Percentiles rank a stretch among this genome's conserved stretches.
Conservation (phyloP, 2,888 invertebrate species). For the Drosophila yooni region DNA sequence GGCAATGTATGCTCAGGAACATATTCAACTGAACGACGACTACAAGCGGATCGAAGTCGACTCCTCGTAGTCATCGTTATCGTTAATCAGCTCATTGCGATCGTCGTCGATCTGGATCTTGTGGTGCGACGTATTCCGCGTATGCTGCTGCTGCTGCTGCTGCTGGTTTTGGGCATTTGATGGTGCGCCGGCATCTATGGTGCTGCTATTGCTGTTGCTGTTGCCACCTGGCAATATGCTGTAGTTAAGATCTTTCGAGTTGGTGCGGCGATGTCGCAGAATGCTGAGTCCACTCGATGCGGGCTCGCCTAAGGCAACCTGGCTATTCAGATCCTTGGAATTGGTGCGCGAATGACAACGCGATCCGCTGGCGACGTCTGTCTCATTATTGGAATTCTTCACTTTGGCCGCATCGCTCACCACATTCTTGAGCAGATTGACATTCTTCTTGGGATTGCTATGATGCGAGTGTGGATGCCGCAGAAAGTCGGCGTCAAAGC, state of each 20-base stretch:
- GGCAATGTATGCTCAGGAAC: conserved; percentile 62
- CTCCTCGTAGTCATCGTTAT: conserved; percentile 72
- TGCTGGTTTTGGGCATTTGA: conserved; percentile 46
- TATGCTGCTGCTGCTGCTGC: conserved; percentile 62
- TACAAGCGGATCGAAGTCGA: conserved; percentile 54
- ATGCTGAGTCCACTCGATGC: conserved; percentile 75
- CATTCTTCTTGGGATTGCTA: conserved; percentile 81
- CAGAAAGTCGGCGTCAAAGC: conserved; percentile 84
- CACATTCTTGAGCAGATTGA: conserved; percentile 84
- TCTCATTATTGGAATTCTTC: conserved; percentile 84
- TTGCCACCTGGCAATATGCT: conserved; percentile 48
- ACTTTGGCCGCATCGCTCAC: conserved; percentile 75
- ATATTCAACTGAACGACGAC: conserved; percentile 33
- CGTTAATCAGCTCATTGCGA: conserved; percentile 79
- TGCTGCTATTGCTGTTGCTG: conserved; percentile 5
- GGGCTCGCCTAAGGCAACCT: conserved; percentile 48
- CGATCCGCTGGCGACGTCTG: conserved; percentile 66
- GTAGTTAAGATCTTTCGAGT: conserved; percentile 86
- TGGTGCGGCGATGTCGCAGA: conserved; percentile 87
- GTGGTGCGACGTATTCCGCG: conserved; percentile 82
- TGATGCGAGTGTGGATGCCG: conserved; percentile 73
- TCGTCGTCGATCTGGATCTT: conserved; percentile 84
- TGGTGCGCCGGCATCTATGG: conserved; percentile 3
- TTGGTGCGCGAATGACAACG: conserved; percentile 86
- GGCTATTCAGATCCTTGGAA: conserved; percentile 85